Percentiles rank a stretch among this genome's conserved stretches.
These are phyloP conservation scores for Chionomys nivalis DNA, from an alignment of 2,113 vertebrate genomes.

Conservation along the genomic window DNA sequence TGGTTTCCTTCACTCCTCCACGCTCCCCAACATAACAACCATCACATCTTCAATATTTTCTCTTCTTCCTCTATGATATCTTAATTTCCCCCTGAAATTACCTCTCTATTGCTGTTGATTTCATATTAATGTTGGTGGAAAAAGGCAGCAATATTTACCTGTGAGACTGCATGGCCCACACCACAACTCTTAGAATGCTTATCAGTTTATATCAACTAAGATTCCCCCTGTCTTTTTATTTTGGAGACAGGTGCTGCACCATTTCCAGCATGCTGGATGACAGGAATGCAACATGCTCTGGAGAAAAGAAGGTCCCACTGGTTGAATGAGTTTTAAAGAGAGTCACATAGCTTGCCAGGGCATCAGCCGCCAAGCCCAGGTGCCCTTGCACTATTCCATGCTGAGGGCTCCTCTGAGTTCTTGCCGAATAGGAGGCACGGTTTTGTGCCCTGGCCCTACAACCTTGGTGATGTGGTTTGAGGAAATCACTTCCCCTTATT, in stretches of 20 bases:
- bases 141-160: background rate
- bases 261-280: background rate
- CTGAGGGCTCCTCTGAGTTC: background rate
- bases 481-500: background rate
- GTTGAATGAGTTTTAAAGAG: constrained; percentile 58
- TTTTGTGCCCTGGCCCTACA: background rate
- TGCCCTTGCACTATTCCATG: background rate
- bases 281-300: background rate
- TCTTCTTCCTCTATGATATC: background rate
- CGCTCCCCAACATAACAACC: background rate
- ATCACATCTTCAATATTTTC: background rate
- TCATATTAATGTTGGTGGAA: background rate
- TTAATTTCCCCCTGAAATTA: background rate
- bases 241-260: background rate
- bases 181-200: background rate
- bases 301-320: constrained; percentile 62
- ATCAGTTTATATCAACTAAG: background rate
- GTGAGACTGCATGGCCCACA: background rate
- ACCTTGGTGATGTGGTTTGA: background rate
- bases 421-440: background rate
- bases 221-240: background rate
- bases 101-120: background rate
- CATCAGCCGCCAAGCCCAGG: constrained; percentile 42
- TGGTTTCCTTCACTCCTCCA: background rate
- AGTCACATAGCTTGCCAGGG: constrained; percentile 49